Evolutionary conservation across 2,888 invertebrate genomes (phyloP).

Genomic region (Elysia crispata): DNA sequence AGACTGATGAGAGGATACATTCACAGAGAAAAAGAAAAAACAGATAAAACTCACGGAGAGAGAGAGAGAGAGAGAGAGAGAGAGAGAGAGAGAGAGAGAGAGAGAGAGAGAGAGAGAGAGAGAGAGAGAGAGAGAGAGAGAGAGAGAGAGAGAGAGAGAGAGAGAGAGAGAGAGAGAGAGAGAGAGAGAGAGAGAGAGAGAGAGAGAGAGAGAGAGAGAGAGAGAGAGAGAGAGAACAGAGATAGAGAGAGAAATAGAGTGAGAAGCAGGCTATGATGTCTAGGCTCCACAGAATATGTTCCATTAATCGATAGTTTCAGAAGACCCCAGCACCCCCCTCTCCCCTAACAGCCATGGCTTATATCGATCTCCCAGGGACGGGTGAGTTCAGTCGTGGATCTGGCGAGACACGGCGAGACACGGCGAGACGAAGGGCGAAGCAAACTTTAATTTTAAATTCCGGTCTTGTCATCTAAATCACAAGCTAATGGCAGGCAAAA

Average conservation of each 20-base stretch:
- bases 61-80: slow-evolving; percentile 14
- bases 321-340: too few relatives aligned
- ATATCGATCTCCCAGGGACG: too few relatives aligned
- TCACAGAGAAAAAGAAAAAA: neutral
- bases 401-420: too few relatives aligned
- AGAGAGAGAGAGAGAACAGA: slow-evolving; percentile 30
- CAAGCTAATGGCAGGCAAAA: too few relatives aligned
- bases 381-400: too few relatives aligned
- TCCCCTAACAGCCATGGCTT: too few relatives aligned
- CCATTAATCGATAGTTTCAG: too few relatives aligned
- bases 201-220: slow-evolving; percentile 25
- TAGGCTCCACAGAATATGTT: too few relatives aligned
- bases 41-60: neutral
- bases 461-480: too few relatives aligned
- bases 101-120: neutral
- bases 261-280: neutral
- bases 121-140: slow-evolving; percentile 7
- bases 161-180: neutral
- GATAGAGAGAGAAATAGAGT: slow-evolving; percentile 14
- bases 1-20: neutral
- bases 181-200: slow-evolving; percentile 18
- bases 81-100: slow-evolving; percentile 6
- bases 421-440: too few relatives aligned
- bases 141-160: neutral
- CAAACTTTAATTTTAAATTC: too few relatives aligned